Evolutionary conservation across 2,113 vertebrate species (phyloP).

Genomic region (Aythya baeri): DNA sequence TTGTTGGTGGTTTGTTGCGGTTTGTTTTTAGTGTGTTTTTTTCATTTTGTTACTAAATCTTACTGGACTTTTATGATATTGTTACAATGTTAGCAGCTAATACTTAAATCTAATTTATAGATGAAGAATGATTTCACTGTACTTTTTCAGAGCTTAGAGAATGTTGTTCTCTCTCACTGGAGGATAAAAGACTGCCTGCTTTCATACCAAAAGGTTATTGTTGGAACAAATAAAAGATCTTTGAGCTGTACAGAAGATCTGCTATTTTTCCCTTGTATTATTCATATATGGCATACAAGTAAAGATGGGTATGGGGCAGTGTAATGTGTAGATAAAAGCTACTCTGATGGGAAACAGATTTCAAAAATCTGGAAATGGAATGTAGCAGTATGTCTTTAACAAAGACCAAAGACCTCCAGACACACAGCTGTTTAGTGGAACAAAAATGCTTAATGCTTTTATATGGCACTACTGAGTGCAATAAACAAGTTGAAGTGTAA

Average conservation of each 20-base stretch:
- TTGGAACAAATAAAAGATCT: neutral
- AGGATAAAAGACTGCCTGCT: neutral
- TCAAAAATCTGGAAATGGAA: neutral
- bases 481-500: neutral
- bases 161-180: accelerated
- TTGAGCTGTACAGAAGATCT: neutral
- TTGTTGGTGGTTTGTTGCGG: too few relatives aligned
- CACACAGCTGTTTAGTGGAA: neutral
- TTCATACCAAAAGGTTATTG: neutral
- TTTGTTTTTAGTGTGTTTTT: neutral
- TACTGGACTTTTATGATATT: neutral
- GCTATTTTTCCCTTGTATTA: neutral
- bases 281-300: neutral
- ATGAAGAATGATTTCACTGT: accelerated
- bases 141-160: neutral
- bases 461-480: neutral
- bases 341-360: neutral
- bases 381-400: neutral
- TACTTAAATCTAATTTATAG: neutral
- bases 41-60: neutral
- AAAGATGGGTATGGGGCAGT: neutral
- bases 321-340: neutral
- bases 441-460: neutral
- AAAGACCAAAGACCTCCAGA: neutral
- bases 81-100: neutral